phyloP scores from a whole-genome alignment of 2,888 invertebrate genomes.

The Chironomus riparius region DNA sequence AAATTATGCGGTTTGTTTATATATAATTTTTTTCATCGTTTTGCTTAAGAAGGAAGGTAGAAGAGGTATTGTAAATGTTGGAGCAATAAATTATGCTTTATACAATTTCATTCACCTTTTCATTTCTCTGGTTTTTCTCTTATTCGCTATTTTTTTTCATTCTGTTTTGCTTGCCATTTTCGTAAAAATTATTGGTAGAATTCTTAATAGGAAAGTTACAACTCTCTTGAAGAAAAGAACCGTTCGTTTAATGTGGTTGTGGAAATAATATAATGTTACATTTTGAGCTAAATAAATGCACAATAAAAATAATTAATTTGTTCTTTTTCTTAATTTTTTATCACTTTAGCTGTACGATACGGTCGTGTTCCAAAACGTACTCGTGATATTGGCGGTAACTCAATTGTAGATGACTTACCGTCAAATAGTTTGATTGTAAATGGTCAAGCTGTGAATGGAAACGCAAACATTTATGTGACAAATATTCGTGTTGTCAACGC shows the following conservation, averaged over 20 bases:
- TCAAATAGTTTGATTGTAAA: conserved; percentile 31
- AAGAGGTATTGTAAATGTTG: background rate
- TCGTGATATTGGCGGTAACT: conserved; percentile 57
- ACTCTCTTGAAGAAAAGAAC: too few species aligned
- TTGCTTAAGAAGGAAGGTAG: background rate
- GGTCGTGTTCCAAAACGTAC: conserved; percentile 92
- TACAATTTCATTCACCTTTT: conserved; percentile 9
- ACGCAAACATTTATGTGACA: conserved; percentile 28
- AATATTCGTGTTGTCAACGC: conserved; percentile 42
- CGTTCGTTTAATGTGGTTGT: too few species aligned
- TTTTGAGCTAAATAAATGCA: background rate
- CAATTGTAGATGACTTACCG: conserved; percentile 31
- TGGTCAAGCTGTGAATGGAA: conserved; percentile 29
- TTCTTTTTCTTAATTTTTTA: conserved; percentile 28
- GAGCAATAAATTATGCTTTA: conserved; percentile 4
- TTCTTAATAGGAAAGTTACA: background rate
- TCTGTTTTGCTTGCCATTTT: background rate
- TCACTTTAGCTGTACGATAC: conserved; percentile 72
- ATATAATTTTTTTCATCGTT: background rate
- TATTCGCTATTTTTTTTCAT: background rate
- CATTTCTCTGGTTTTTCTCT: background rate
- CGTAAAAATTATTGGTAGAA: background rate
- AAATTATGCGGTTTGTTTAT: background rate
- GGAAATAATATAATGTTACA: too few species aligned
- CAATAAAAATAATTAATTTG: background rate